A percentile compares a stretch with the other conserved stretches of the same genome.
These are phyloP conservation scores for Leptura quadrifasciata DNA, from an alignment of 2,888 invertebrate genomes.

Conservation along the genomic window DNA sequence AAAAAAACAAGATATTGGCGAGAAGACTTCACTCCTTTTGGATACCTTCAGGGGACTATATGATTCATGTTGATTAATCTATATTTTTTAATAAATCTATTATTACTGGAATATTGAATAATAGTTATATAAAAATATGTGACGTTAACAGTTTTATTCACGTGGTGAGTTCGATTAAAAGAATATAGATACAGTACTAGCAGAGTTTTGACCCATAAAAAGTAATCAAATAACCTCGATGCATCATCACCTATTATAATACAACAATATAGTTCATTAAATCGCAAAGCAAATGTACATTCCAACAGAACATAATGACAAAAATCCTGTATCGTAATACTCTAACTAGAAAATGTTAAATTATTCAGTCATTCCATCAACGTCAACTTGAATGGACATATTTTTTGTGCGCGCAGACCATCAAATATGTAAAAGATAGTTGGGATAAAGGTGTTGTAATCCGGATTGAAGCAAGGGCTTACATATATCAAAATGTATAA, in stretches of 20 bases:
- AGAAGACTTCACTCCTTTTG: too few relatives aligned
- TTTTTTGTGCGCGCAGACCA: conserved; percentile 26
- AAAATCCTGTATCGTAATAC: conserved; percentile 31
- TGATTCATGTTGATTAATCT: too few relatives aligned
- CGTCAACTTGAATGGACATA: conserved; percentile 45
- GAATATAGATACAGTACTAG: not conserved
- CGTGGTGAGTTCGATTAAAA: not conserved
- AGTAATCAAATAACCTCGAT: conserved; percentile 20
- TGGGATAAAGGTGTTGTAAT: conserved; percentile 46
- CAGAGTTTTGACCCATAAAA: not conserved
- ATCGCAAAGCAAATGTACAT: conserved; percentile 36
- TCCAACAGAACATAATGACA: conserved; percentile 14
- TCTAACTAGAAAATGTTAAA: conserved; percentile 45
- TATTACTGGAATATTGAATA: too few relatives aligned
- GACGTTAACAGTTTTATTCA: not conserved
- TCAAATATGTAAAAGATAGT: conserved; percentile 32
- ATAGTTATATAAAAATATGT: not conserved
- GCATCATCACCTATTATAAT: conserved; percentile 38
- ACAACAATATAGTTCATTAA: conserved; percentile 32
- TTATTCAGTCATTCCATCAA: conserved; percentile 52
- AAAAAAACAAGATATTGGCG: too few relatives aligned
- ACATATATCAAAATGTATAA: conserved; percentile 3
- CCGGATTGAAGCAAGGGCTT: conserved; percentile 48
- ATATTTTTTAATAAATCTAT: too few relatives aligned
- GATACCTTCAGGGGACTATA: too few relatives aligned